Base-by-base conservation (phyloP, 1,140 invertebrate genomes). In the Drosophila tsacasi region DNA sequence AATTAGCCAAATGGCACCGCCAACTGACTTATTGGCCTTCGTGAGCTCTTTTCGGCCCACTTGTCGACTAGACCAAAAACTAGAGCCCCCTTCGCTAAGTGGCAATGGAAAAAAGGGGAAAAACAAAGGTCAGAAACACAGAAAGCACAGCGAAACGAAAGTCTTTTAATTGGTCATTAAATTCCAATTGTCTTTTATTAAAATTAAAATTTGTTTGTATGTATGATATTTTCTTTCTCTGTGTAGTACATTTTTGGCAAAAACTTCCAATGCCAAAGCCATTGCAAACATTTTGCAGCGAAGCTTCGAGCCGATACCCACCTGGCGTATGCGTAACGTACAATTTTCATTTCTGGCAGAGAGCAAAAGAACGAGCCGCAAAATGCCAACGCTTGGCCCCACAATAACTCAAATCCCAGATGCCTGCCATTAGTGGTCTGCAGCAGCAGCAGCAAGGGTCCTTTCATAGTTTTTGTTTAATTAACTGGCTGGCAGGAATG, bases 1-100 rank as follows among this genome's bases (percentile, higher is more conserved):
- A 87, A 87, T 87, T 87, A 87, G 83, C 83, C 83, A 87, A 87
- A 87, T 87, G 79, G 83, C 76, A 59, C 49, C 63, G 57, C 65
- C 64, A 65, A 60, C 65, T 78, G 77, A 75, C 68, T 81, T 81
- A 60, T 69, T 65, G 76, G 44, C 46, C 60, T 65, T 62, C 25
- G 59, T 23, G 46, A 50, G 49, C 19, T 46, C 27, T 55, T 57
- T 58, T 46, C 57, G 35, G n/a, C 59, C 39, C 49, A 71, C 50
- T 77, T 77, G 37, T 76, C 40, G 55, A 27, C 73, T 49, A 61
- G 63, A 40, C 72, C 44, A 37, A 68, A 55, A 64, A 64, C 49
- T 54, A 37, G 30, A 37, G 8, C 1, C n/a, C 23, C 13, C 13
- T 32, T 39, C 3, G 37, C 37, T 7, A 21, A 40, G 35, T n/a